Conservation (phyloP, 2,113 vertebrate species). For the Lycaon pictus region DNA sequence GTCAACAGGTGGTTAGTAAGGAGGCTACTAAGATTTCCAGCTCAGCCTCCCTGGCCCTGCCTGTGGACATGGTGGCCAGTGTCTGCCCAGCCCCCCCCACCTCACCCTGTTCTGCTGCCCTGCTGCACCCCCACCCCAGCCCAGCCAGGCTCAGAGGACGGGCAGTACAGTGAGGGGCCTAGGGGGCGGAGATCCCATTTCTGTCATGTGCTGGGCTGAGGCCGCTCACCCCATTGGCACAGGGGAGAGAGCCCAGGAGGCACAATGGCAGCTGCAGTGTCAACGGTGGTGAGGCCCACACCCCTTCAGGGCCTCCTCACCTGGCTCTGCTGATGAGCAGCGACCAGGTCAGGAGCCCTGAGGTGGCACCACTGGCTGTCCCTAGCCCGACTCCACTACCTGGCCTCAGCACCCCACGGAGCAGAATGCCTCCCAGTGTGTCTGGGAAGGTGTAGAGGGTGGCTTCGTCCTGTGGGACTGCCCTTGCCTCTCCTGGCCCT, state of each 20-base stretch:
- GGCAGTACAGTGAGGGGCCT: background rate
- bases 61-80: background rate
- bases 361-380: background rate
- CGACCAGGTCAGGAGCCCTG: background rate
- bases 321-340: background rate
- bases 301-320: background rate
- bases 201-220: background rate
- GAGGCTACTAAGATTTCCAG: background rate
- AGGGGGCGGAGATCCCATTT: accelerated
- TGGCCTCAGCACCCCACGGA: background rate
- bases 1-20: accelerated
- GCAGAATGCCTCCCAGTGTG: background rate
- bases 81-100: background rate
- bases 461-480: background rate
- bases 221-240: background rate
- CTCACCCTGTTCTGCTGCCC: background rate
- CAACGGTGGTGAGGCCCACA: background rate
- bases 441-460: accelerated
- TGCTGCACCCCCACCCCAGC: background rate
- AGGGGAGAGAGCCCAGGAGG: background rate
- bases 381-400: accelerated
- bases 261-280: background rate
- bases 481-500: no score
- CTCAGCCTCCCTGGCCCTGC: background rate
- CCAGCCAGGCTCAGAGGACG: background rate